These are phyloP conservation scores for Saccopteryx bilineata DNA, from an alignment of 2,113 vertebrate genomes.

Conservation along the genomic window DNA sequence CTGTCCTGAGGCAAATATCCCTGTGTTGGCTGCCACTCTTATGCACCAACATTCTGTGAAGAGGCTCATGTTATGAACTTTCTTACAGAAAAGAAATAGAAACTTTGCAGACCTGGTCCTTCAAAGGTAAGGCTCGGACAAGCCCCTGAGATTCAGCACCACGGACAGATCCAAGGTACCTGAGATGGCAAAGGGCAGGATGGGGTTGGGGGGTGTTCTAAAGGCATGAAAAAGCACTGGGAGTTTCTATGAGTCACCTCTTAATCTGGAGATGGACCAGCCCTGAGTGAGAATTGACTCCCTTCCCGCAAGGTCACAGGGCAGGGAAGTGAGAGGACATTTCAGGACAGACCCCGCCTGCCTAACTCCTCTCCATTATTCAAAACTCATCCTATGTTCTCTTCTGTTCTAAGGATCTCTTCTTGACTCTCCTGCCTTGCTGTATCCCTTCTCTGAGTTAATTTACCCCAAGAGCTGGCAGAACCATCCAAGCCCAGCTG, in stretches of 20 bases:
- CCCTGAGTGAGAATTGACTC: background rate
- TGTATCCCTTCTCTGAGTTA: slow-evolving; percentile 59
- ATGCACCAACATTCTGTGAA: background rate
- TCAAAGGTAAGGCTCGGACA: background rate
- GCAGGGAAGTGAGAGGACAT: background rate
- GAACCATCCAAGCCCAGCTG: background rate
- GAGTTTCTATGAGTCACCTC: background rate
- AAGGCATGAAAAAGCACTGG: background rate
- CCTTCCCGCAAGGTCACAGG: background rate
- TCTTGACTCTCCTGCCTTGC: slow-evolving; percentile 66
- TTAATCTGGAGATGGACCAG: background rate
- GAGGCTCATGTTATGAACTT: background rate
- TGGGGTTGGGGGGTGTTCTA: too few relatives aligned
- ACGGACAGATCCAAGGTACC: background rate
- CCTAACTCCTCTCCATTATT: slow-evolving; percentile 31
- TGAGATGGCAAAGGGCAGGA: background rate
- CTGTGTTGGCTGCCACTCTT: background rate
- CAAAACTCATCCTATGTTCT: background rate
- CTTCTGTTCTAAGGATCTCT: slow-evolving; percentile 31
- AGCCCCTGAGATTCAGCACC: slow-evolving; percentile 35
- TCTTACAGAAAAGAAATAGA: background rate
- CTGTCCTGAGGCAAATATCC: background rate
- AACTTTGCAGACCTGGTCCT: background rate
- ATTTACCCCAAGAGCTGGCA: slow-evolving; percentile 65
- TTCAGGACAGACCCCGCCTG: background rate